phyloP scores from a whole-genome alignment of 2,113 vertebrate species.

The Xiphophorus maculatus region DNA sequence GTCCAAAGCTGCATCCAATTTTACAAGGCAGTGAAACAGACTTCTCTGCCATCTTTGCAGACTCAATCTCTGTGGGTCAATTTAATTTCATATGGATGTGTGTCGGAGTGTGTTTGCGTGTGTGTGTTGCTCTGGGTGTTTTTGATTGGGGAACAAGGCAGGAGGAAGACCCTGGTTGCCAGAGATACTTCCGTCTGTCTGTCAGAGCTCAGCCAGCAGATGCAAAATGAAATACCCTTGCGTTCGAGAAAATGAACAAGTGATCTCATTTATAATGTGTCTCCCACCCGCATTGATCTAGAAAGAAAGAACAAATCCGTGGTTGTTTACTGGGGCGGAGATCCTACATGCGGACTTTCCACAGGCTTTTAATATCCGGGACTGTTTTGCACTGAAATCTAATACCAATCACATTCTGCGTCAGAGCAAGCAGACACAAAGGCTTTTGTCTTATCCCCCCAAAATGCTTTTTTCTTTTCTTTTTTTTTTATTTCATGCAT shows the following conservation, averaged over 20 bases:
- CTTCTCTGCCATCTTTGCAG: constrained; percentile 31
- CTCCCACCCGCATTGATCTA: constrained; percentile 38
- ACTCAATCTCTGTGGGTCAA: constrained; percentile 26
- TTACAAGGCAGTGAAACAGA: constrained; percentile 48
- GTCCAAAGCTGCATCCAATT: constrained; percentile 38
- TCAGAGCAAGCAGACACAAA: constrained; percentile 15
- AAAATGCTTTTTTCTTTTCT: neutral
- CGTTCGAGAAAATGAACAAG: constrained; percentile 65
- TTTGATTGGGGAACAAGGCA: constrained; percentile 26
- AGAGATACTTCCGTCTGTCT: constrained; percentile 40
- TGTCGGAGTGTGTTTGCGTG: constrained; percentile 9
- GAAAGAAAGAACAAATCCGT: constrained; percentile 30
- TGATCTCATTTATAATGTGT: constrained; percentile 56
- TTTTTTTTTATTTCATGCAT: too few relatives aligned
- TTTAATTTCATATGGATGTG: constrained; percentile 55
- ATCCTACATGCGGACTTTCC: constrained; percentile 29
- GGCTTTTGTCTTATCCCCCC: constrained; percentile 7
- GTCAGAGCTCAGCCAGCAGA: constrained; percentile 48
- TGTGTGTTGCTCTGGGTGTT: constrained; percentile 7
- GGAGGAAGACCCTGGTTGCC: constrained; percentile 30
- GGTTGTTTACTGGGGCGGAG: constrained; percentile 16
- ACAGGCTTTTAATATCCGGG: constrained; percentile 41
- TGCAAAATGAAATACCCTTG: constrained; percentile 51
- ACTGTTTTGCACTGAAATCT: constrained; percentile 31
- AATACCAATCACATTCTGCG: constrained; percentile 19